A percentile compares a stretch with the other conserved stretches of the same genome.
These are phyloP conservation scores for Ganaspis brasiliensis DNA, from an alignment of 2,888 invertebrate species.

Conservation along the genomic window DNA sequence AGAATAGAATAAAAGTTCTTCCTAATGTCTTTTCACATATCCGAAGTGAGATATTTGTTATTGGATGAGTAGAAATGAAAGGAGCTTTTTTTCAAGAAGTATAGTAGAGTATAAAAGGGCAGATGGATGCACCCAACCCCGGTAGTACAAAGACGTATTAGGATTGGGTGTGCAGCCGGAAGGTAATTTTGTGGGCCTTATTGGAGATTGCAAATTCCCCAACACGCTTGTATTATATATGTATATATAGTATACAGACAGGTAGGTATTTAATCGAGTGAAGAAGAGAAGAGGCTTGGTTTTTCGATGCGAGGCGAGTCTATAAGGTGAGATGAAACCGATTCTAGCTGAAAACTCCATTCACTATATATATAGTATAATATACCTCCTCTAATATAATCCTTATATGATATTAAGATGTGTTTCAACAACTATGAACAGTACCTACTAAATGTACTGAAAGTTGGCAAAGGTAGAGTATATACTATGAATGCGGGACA, in stretches of 20 bases:
- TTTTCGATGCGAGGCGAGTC: background rate
- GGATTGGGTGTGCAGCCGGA: conserved; percentile 40
- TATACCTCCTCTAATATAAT: background rate
- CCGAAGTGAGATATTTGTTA: conserved; percentile 29
- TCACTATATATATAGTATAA: background rate
- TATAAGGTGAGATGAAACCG: conserved; percentile 12
- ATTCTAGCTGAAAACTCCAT: background rate
- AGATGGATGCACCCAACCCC: conserved; percentile 40
- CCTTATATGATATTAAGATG: no score
- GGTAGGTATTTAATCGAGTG: conserved; percentile 31
- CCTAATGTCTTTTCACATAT: conserved; percentile 25
- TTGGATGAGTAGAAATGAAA: conserved; percentile 39
- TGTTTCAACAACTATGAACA: background rate
- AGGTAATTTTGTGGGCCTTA: conserved; percentile 36
- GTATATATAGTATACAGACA: conserved; percentile 37
- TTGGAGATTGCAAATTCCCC: conserved; percentile 33
- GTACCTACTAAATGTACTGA: background rate
- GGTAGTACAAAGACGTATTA: conserved; percentile 37
- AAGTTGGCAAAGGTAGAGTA: background rate
- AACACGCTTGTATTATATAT: no score
- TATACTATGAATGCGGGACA: conserved; percentile 8
- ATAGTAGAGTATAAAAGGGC: conserved; percentile 38
- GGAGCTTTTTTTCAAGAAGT: conserved; percentile 22
- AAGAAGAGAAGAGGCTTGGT: background rate
- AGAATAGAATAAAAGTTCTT: conserved; percentile 1